These are phyloP conservation scores for Drosophila greeni DNA, from an alignment of 2,888 invertebrate genomes.

Conservation along the genomic window DNA sequence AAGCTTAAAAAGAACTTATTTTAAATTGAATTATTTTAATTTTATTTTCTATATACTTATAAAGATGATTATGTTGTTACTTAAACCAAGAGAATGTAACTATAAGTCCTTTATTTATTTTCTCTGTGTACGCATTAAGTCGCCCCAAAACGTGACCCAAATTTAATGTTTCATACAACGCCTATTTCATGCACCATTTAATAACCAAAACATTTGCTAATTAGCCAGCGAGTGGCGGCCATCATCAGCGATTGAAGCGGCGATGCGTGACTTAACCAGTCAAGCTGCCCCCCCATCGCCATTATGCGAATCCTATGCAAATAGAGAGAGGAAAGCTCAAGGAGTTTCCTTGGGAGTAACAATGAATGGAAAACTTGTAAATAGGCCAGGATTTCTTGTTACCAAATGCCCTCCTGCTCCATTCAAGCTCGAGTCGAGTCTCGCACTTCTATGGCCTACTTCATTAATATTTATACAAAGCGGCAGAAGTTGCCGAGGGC, in stretches of 20 bases:
- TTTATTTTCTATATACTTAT: not conserved
- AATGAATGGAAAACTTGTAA: conserved; percentile 49
- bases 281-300: conserved; percentile 11
- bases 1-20: not conserved
- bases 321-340: conserved; percentile 47
- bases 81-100: not conserved
- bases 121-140: not conserved
- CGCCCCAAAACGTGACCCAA: not conserved
- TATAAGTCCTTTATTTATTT: not conserved
- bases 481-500: conserved; percentile 37
- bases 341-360: conserved; percentile 16
- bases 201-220: conserved; percentile 50
- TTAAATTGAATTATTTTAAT: not conserved
- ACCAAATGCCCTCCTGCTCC: conserved; percentile 49
- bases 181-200: conserved; percentile 59
- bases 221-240: conserved; percentile 25
- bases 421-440: conserved; percentile 41
- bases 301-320: conserved; percentile 66
- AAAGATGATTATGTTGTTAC: no score
- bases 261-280: conserved; percentile 35
- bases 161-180: conserved; percentile 12
- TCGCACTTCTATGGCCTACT: conserved; percentile 67
- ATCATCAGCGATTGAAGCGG: conserved; percentile 30
- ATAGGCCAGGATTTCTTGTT: conserved; percentile 71
- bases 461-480: conserved; percentile 72